Percentiles rank a stretch among this genome's conserved stretches.
Evolutionary conservation across 2,113 vertebrate species (phyloP).

Genomic region (Oostethus manadensis): DNA sequence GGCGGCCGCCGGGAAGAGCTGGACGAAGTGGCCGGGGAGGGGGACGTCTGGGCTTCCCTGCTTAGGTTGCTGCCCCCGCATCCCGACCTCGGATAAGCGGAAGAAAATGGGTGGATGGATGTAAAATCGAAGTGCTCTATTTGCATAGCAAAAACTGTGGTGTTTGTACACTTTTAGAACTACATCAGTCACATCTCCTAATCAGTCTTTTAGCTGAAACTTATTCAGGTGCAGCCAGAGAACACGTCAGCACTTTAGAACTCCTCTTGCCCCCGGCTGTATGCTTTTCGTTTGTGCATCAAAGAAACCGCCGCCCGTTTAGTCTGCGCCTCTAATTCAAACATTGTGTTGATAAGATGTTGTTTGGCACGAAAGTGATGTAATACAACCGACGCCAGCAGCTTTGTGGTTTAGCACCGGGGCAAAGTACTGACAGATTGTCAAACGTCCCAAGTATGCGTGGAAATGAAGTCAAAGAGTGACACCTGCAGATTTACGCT

Average conservation of each 20-base stretch:
- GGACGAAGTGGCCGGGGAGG: no score
- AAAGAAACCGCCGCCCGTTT: not conserved
- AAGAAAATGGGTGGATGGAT: no score
- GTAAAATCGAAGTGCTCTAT: no score
- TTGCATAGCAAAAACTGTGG: no score
- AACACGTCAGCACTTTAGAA: conserved; percentile 48
- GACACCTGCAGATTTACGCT: conserved; percentile 35
- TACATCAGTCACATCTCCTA: no score
- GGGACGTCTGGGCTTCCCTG: no score
- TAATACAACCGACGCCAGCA: conserved; percentile 3
- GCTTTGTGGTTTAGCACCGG: conserved; percentile 10
- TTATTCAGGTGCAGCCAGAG: conserved; percentile 32
- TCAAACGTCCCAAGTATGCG: conserved; percentile 11
- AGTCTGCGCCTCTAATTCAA: not conserved
- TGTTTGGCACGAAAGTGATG: conserved; percentile 12
- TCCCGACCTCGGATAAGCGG: no score
- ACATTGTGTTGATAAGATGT: not conserved
- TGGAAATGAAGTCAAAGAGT: conserved; percentile 17
- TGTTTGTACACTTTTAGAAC: no score
- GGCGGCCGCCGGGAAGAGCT: no score
- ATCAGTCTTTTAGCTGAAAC: no score
- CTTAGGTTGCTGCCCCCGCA: no score
- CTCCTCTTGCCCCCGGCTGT: conserved; percentile 3
- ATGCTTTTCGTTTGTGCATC: not conserved
- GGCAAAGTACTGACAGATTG: conserved; percentile 19